Evolutionary conservation across 2,113 vertebrate genomes (phyloP).

Genomic region (Triplophysa rosa): DNA sequence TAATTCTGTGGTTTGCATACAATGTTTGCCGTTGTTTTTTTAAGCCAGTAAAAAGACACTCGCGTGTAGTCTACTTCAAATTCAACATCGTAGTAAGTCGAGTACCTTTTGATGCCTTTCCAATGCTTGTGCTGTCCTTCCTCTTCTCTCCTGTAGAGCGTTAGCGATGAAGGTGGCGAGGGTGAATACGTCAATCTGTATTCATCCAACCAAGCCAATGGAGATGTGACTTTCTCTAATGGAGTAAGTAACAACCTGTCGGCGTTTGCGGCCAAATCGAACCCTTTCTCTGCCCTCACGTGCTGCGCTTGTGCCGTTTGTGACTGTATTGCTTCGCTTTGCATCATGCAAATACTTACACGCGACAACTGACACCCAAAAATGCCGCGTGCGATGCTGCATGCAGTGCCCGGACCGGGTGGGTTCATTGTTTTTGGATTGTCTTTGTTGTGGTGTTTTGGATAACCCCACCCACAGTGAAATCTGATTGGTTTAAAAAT

Average conservation of each 20-base stretch:
- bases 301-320: slow-evolving; percentile 23
- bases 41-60: no score
- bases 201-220: slow-evolving; percentile 80
- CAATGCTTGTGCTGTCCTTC: slow-evolving; percentile 56
- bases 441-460: not conserved
- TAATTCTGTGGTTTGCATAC: no score
- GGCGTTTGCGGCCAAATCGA: not conserved
- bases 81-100: not conserved
- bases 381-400: not conserved
- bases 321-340: slow-evolving; percentile 28
- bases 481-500: not conserved
- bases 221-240: slow-evolving; percentile 73
- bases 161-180: slow-evolving; percentile 80
- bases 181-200: slow-evolving; percentile 84
- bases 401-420: not conserved
- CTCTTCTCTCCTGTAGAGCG: slow-evolving; percentile 78
- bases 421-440: not conserved
- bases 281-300: not conserved
- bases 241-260: slow-evolving; percentile 79
- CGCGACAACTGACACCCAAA: not conserved
- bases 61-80: no score
- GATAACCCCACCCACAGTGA: not conserved
- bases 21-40: no score
- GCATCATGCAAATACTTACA: slow-evolving; percentile 9
- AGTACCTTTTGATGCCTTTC: slow-evolving; percentile 75